Base-by-base conservation (phyloP, 2,888 invertebrate species). In the Linnaemya tessellans region DNA sequence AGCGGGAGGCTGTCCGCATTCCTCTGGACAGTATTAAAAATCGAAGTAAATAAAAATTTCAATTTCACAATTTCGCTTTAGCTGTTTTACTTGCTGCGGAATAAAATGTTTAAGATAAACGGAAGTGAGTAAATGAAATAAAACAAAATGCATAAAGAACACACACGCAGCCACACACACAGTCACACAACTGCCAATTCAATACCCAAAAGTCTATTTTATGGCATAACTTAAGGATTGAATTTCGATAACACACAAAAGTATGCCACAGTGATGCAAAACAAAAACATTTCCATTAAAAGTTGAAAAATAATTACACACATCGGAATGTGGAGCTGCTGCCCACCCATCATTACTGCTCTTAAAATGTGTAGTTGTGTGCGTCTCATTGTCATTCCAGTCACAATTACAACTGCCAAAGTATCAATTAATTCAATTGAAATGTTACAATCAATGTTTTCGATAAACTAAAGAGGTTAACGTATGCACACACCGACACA, bases 371-470 rank as follows among this genome's bases (percentile, higher is more conserved):
- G n/a, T 64, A 35, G 38, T 25, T 70, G 41, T 70, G 51, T 70
- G 54, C 46, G 38, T 64, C 56, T 68, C 68, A 46, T 60, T 81
- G 81, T 62, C 62, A 80, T 78, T 73, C 41, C 68, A 73, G 51
- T 46, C 58, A 58, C 67, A 56, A 67, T 54, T 68, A 64, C 4
- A 60, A 85, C 70, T 54, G 81, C 74, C 78, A 78, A 81, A 78
- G 81, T 79, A 84, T 84, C 81, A 84, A 84, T 84, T 81, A 84
- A 81, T 81, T 79, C 78, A 84, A 81, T 84, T 81, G 81, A 84
- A 79, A 78, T 84, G 81, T 84, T 74, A 70, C 78, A 84, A 79
- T 79, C 78, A 79, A 81, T 84, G 73, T 81, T 81, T 81, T 64
- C 58, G 58, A 79, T 84, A 81, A 81, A 78, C 81, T 78, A 41